Conservation (phyloP, 2,113 vertebrate species). For the Pelvicachromis taeniatus region DNA sequence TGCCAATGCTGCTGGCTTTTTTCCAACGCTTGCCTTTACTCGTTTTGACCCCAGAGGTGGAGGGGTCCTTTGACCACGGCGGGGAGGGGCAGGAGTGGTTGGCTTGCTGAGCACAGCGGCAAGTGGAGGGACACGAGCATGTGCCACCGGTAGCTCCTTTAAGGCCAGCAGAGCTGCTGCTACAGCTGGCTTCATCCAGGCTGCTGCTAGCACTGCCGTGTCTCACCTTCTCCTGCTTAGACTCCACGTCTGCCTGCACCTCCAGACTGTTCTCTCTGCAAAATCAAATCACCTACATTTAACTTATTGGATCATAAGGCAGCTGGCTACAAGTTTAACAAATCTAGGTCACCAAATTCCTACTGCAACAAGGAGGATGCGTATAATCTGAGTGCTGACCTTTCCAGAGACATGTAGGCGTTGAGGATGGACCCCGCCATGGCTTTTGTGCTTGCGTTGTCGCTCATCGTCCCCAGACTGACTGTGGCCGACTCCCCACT, state of each 20-base stretch:
- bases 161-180: constrained; percentile 49
- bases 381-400: constrained; percentile 72
- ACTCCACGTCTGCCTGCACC: constrained; percentile 91
- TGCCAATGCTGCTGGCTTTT: constrained; percentile 51
- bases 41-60: constrained; percentile 73
- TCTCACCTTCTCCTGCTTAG: constrained; percentile 83
- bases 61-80: constrained; percentile 83
- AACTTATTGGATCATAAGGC: background rate
- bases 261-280: constrained; percentile 92
- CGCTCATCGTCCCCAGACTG: constrained; percentile 93
- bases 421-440: constrained; percentile 98
- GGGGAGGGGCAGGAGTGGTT: constrained; percentile 70
- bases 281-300: background rate
- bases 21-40: constrained; percentile 68
- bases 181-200: constrained; percentile 81
- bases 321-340: background rate
- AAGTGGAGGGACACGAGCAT: constrained; percentile 49
- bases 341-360: background rate
- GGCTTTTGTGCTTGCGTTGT: constrained; percentile 96
- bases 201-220: constrained; percentile 92
- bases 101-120: constrained; percentile 68
- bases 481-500: constrained; percentile 96
- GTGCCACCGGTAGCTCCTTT: constrained; percentile 10
- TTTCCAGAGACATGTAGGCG: constrained; percentile 91
- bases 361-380: background rate